phyloP scores from a whole-genome alignment of 2,797 vertebrate species.

The Zalophus californianus region DNA sequence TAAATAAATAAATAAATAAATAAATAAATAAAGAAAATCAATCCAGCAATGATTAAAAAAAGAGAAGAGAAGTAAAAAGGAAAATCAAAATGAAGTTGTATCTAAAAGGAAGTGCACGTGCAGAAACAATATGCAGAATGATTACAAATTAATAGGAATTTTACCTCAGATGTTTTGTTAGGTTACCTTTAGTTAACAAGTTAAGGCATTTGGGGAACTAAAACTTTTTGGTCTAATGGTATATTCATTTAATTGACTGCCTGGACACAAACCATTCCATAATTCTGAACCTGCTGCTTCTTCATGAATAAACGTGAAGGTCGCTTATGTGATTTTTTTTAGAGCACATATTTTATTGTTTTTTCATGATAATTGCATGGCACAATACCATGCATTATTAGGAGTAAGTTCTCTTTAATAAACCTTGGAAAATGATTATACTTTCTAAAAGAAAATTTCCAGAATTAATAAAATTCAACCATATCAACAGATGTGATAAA shows the following conservation, averaged over 20 bases:
- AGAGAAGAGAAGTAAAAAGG: neutral
- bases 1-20: too few species aligned
- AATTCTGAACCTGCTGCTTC: neutral
- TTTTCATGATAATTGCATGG: neutral
- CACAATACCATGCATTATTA: neutral
- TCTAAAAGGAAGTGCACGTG: neutral
- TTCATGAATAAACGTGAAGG: neutral
- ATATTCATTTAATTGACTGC: neutral
- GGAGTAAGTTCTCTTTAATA: neutral
- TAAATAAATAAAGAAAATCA: too few species aligned
- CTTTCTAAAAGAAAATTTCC: neutral
- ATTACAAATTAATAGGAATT: neutral
- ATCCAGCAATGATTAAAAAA: neutral
- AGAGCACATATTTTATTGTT: neutral
- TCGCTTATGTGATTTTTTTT: neutral
- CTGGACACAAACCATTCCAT: neutral
- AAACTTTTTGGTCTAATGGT: neutral
- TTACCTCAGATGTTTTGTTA: neutral
- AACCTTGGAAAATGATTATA: neutral
- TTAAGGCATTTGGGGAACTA: neutral
- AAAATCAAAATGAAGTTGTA: neutral
- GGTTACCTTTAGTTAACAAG: neutral
- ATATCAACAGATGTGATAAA: neutral
- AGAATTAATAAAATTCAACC: conserved; percentile 23
- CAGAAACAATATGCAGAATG: neutral